A percentile compares a stretch with the other conserved stretches of the same genome.
phyloP scores from a whole-genome alignment of 2,113 vertebrate genomes.

The Macaca mulatta region DNA sequence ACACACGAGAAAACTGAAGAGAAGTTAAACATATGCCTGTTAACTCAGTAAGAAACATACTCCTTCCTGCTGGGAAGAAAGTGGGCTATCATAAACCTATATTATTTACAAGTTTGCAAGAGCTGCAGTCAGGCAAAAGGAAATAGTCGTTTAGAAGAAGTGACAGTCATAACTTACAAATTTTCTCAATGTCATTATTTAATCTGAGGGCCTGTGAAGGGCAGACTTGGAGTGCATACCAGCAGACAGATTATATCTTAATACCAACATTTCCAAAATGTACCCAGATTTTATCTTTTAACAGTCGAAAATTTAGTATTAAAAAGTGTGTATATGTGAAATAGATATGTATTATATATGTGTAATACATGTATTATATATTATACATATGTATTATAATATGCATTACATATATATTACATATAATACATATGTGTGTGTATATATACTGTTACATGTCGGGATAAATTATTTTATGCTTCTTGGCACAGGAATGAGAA shows the following conservation, averaged over 20 bases:
- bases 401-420: too few relatives aligned
- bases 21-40: not conserved
- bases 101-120: not conserved
- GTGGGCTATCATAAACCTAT: not conserved
- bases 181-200: constrained; percentile 8
- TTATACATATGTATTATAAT: not conserved
- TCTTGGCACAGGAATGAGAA: not conserved
- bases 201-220: not conserved
- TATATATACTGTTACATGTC: not conserved
- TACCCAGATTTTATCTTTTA: not conserved
- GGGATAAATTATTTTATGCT: not conserved
- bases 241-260: not conserved
- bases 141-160: constrained; percentile 12
- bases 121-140: not conserved
- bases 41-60: not conserved
- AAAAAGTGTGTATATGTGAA: not conserved
- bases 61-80: not conserved
- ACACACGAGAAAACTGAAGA: not conserved
- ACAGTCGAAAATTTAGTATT: not conserved
- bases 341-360: not conserved
- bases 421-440: too few relatives aligned
- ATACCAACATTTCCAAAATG: not conserved
- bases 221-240: not conserved
- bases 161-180: not conserved
- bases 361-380: not conserved